phyloP scores from a whole-genome alignment of 2,113 vertebrate genomes.

The Oncorhynchus gorbuscha region DNA sequence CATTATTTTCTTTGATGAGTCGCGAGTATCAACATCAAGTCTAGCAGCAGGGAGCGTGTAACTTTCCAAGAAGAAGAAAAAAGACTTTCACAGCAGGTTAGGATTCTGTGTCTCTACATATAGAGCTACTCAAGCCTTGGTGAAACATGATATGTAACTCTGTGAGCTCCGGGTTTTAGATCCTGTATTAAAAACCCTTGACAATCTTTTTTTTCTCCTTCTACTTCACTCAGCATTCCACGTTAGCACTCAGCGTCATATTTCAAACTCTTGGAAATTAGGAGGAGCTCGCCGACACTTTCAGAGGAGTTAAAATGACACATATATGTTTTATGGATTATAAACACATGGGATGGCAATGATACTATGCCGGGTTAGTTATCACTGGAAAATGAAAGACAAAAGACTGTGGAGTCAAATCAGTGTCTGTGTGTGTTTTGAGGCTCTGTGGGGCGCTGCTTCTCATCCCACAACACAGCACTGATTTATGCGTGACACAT shows the following conservation, averaged over 20 bases:
- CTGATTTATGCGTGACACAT: constrained; percentile 69
- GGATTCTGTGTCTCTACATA: constrained; percentile 55
- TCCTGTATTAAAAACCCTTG: constrained; percentile 39
- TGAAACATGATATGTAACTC: constrained; percentile 57
- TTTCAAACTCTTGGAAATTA: neutral
- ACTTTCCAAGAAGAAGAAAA: constrained; percentile 3
- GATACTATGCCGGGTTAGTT: too few species aligned
- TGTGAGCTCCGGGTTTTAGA: constrained; percentile 29
- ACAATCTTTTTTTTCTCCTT: constrained; percentile 20
- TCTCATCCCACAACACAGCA: constrained; percentile 49
- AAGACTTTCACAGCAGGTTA: constrained; percentile 28
- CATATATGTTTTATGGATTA: neutral
- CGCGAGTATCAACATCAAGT: constrained; percentile 47
- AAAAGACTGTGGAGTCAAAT: neutral
- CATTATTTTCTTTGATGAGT: constrained; percentile 35
- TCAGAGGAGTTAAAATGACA: neutral
- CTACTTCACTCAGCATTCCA: neutral
- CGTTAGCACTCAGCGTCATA: constrained; percentile 13
- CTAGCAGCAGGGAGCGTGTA: constrained; percentile 34
- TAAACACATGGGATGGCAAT: constrained; percentile 2
- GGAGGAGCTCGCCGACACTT: neutral
- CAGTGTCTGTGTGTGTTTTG: constrained; percentile 15
- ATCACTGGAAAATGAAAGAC: too few species aligned
- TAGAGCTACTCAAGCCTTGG: constrained; percentile 44
- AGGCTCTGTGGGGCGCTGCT: constrained; percentile 45